A percentile compares a stretch with the other conserved stretches of the same genome.
phyloP scores from a whole-genome alignment of 2,888 invertebrate genomes.

The Melikaiella ostensackeni region DNA sequence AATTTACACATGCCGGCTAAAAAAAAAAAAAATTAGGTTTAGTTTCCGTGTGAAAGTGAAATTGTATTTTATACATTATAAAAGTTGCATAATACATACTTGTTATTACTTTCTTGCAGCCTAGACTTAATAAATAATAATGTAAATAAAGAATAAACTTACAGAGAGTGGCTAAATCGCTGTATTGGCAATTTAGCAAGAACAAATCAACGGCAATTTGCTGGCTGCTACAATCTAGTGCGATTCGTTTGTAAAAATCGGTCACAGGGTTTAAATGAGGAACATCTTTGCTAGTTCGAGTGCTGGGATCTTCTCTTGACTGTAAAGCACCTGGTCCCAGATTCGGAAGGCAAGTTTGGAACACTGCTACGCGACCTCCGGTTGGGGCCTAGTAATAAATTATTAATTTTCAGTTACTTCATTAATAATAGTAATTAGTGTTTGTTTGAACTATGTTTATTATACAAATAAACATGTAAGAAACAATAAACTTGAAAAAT shows the following conservation, averaged over 20 bases:
- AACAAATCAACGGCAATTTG: conserved; percentile 98
- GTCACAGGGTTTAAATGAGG: conserved; percentile 95
- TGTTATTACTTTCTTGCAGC: too few species aligned
- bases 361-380: conserved; percentile 96
- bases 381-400: conserved; percentile 83
- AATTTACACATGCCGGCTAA: conserved; percentile 94
- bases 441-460: too few species aligned
- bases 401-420: conserved; percentile 9
- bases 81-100: too few species aligned
- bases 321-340: conserved; percentile 92
- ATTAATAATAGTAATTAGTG: conserved; percentile 11
- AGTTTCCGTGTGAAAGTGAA: not conserved
- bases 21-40: conserved; percentile 45
- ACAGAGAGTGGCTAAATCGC: conserved; percentile 96
- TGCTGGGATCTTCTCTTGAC: conserved; percentile 90
- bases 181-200: conserved; percentile 93
- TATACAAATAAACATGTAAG: too few species aligned
- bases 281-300: conserved; percentile 88
- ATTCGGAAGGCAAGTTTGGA: conserved; percentile 93
- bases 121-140: too few species aligned
- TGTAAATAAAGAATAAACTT: conserved; percentile 71
- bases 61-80: conserved; percentile 11
- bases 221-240: conserved; percentile 97
- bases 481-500: too few species aligned
- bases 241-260: conserved; percentile 97